Evolutionary conservation across 2,888 invertebrate genomes (phyloP), one percentile per base, ranked within the genome.

Genomic region (Morinoia aosen): DNA sequence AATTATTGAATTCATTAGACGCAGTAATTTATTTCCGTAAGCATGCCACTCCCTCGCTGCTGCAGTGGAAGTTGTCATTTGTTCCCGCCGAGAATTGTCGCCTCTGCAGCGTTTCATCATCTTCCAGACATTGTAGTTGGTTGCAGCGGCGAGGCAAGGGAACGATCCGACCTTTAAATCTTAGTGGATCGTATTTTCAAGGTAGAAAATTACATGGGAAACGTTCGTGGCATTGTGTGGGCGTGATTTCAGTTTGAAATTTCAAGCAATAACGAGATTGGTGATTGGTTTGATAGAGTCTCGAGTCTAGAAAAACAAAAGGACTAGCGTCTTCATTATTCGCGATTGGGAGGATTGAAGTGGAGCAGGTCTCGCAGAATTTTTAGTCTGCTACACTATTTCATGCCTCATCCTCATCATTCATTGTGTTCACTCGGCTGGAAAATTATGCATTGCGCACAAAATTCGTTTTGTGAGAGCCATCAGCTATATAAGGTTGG

Each of bases 361-460:
- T 57, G 25, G 58, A 57, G 40, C 12, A 93, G 56, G 57, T 39
- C 93, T 39, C 93, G 58, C 25, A 39, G 14, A 33, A 33, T 57
- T 93, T 93, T 48, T 93, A 7, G 12, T 14, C 56, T 91, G 57
- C 93, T 33, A 48, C 57, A 93, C 93, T 57, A 93, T 93, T 93
- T 93, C 93, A 93, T 57, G 93, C 93, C 57, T 14, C 93, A 57
- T 33, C 56, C 33, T 93, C 93, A 93, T 57, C 93, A 33, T 48
- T 93, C 25, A 93, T 93, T 93, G 56, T 93, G 93, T 57, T 25
- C 93, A 93, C 33, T 93, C 93, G 25, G 57, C 57, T 57, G 93
- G 93, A 19, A 93, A 93, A 93, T 93, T 93, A 93, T 93, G 56
- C 93, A 93, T 93, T 57, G 93, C 56, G 25, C 16, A 57, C 57